phyloP scores from a whole-genome alignment of 2,888 invertebrate genomes.

The Macropis europaea region DNA sequence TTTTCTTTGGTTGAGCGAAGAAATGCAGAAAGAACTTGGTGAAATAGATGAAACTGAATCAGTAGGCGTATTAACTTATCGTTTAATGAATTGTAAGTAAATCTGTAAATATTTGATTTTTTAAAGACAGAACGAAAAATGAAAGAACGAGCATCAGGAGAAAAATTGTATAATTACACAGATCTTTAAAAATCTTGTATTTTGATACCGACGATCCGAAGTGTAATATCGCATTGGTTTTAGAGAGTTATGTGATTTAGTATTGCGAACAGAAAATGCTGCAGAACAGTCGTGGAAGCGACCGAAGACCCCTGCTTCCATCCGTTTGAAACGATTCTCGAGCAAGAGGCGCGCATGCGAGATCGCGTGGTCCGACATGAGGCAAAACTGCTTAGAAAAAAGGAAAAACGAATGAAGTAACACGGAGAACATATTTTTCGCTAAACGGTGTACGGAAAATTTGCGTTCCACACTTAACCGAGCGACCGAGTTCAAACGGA shows the following conservation, averaged over 20 bases:
- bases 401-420: conserved; percentile 24
- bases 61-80: conserved; percentile 30
- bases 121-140: too few relatives aligned
- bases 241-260: conserved; percentile 21
- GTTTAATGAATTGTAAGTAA: conserved; percentile 45
- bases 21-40: neutral
- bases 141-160: conserved; percentile 6
- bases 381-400: neutral
- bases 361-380: conserved; percentile 1
- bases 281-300: neutral
- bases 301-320: neutral
- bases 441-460: conserved; percentile 58
- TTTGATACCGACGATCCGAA: conserved; percentile 43
- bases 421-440: conserved; percentile 65
- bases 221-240: conserved; percentile 14
- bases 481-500: conserved; percentile 15
- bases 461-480: conserved; percentile 48
- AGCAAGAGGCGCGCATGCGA: conserved; percentile 13
- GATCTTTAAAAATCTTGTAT: conserved; percentile 47
- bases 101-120: conserved; percentile 39
- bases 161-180: conserved; percentile 36
- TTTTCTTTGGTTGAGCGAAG: neutral
- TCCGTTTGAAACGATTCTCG: neutral
- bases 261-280: conserved; percentile 15
- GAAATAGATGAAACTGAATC: conserved; percentile 4